Evolutionary conservation across 2,888 invertebrate species (phyloP), one percentile per base, ranked within the genome.

Genomic region (Eupithecia insigniata): DNA sequence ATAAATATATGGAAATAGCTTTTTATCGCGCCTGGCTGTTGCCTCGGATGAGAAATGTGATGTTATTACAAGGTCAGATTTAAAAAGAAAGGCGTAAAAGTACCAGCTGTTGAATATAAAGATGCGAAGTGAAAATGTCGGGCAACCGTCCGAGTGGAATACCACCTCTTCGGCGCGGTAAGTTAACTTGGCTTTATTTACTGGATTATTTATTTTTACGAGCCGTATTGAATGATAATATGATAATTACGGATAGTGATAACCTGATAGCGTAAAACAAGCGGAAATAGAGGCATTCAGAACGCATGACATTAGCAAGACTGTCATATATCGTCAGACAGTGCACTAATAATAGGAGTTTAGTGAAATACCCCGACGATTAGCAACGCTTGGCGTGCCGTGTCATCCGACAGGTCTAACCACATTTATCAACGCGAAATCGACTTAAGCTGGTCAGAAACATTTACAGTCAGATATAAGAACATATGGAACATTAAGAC

Each of bases 1-100:
- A 30, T 67, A 67, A 60, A 64, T 68, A 72, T 55, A 72, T 55
- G 70, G 36, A 75, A 76, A 74, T 76, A 73, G 62, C 71, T 71
- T 61, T 66, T 73, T 71, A 76, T 73, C 72, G 66, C 51, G 58
- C 30, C 39, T 58, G 18, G 46, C 39, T 34, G 30, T 36, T 67
- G 62, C 65, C 55, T 39, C 36, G 43, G 68, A 55, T 65, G 16
- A 66, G 58, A 69, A 69, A n/a, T 14, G 51, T 34, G 26, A 61
- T 28, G 18, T 34, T 64, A 39, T 26, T 5, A 39, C 64, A 36
- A 64, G 64, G 36, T 39, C 14, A 22, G 12, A 4, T 55, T 55
- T 26, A 26, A 55, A 55, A 12, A 51, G 55, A 55, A 22, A 55
- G 55, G 26, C 55, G 26, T 22, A 55, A 55, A 14, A 51, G 46